phyloP scores from a whole-genome alignment of 2,888 invertebrate species.

The Cantharis nigra region DNA sequence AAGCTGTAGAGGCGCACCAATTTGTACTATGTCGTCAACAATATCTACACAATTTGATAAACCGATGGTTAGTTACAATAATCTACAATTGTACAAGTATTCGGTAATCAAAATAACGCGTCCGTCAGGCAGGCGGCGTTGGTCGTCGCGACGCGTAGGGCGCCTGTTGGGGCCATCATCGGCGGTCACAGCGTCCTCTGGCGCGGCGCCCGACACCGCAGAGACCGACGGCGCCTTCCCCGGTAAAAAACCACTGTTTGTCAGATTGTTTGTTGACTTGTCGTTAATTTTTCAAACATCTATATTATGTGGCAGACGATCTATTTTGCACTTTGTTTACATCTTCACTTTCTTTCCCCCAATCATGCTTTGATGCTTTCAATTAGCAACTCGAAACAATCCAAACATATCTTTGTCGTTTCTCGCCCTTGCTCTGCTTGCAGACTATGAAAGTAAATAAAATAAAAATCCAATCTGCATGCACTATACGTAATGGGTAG shows the following conservation, averaged over 20 bases:
- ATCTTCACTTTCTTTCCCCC: constrained; percentile 9
- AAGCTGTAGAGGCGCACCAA: neutral
- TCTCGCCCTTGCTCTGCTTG: neutral
- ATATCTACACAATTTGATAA: neutral
- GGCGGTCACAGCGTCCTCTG: constrained; percentile 48
- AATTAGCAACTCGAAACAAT: constrained; percentile 1
- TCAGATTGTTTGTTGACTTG: constrained; percentile 51
- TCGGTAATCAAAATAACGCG: constrained; percentile 45
- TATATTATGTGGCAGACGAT: constrained; percentile 30
- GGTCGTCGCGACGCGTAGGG: constrained; percentile 52
- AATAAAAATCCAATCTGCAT: no score
- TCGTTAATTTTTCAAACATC: constrained; percentile 47
- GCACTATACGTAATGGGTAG: no score
- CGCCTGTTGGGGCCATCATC: constrained; percentile 64
- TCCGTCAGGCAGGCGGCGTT: constrained; percentile 51
- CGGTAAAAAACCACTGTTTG: constrained; percentile 47
- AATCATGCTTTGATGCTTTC: neutral
- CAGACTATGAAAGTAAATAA: no score
- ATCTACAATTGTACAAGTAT: constrained; percentile 47
- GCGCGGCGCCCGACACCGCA: constrained; percentile 58
- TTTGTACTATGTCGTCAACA: neutral
- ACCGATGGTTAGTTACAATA: constrained; percentile 42
- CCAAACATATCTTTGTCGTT: neutral
- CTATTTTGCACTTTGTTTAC: constrained; percentile 30
- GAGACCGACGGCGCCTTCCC: constrained; percentile 41